Percentiles rank a stretch among this genome's conserved stretches.
phyloP scores from a whole-genome alignment of 2,888 invertebrate species.

The Acrobasis repandana region DNA sequence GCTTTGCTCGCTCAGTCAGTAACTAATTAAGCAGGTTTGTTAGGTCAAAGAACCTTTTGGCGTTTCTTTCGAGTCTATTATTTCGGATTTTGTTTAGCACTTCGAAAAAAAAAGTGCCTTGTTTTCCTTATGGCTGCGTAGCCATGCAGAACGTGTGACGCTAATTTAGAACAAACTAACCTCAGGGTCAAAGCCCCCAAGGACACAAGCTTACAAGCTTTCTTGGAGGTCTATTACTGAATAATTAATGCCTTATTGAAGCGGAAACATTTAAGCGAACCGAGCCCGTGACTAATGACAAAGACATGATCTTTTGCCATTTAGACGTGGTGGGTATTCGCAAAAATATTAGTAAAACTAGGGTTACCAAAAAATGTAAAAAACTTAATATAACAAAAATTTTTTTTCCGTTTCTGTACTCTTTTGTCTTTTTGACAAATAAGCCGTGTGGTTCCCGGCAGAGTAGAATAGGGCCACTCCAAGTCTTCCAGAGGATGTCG shows the following conservation, averaged over 20 bases:
- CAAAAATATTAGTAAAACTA: neutral
- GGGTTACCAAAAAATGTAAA: too few species aligned
- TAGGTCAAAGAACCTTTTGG: slow-evolving; percentile 9
- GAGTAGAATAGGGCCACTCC: too few species aligned
- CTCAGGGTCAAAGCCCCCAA: slow-evolving; percentile 11
- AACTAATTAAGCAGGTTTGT: too few species aligned
- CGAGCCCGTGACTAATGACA: slow-evolving; percentile 10
- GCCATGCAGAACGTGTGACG: slow-evolving; percentile 13
- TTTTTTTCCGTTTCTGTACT: too few species aligned
- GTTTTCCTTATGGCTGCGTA: slow-evolving; percentile 11
- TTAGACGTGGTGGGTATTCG: neutral
- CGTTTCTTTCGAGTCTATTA: neutral
- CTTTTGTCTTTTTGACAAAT: too few species aligned
- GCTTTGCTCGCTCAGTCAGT: too few species aligned
- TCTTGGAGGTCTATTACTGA: slow-evolving; percentile 8
- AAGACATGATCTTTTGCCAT: slow-evolving; percentile 4
- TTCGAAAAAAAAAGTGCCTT: slow-evolving; percentile 1
- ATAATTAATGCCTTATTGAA: slow-evolving; percentile 16
- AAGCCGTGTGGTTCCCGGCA: too few species aligned
- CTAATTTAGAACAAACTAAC: slow-evolving; percentile 11
- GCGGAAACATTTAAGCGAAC: slow-evolving; percentile 9
- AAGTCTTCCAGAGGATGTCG: too few species aligned
- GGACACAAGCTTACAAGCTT: slow-evolving; percentile 1
- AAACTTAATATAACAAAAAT: too few species aligned
- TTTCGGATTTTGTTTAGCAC: slow-evolving; percentile 9